Conservation (phyloP, 2,797 vertebrate species). For the Pangasius larnaudii region DNA sequence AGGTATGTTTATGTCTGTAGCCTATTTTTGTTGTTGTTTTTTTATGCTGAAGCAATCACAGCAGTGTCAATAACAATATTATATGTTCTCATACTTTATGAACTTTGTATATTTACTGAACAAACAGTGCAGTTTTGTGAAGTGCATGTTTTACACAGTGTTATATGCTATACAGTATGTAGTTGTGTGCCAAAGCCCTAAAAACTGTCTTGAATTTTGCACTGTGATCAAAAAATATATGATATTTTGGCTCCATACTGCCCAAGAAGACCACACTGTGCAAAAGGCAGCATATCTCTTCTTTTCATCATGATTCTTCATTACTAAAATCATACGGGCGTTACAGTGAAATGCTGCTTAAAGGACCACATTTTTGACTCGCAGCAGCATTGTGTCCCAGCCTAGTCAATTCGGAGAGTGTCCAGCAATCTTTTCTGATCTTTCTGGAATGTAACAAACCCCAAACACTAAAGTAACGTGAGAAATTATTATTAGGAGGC, state of each 20-base stretch:
- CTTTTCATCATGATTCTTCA: neutral
- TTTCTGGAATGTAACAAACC: neutral
- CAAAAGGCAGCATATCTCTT: neutral
- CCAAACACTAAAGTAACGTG: neutral
- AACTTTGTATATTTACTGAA: neutral
- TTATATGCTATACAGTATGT: neutral
- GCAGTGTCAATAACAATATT: neutral
- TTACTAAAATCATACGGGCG: neutral
- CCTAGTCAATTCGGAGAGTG: neutral
- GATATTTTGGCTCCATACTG: neutral
- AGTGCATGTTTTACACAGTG: too few species aligned
- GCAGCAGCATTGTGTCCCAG: neutral
- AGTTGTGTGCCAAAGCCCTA: neutral
- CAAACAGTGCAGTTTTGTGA: neutral
- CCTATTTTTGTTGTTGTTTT: neutral
- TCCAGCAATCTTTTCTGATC: neutral
- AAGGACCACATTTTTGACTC: neutral
- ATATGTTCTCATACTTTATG: neutral
- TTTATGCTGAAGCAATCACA: neutral
- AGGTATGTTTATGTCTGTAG: neutral
- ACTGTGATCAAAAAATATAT: too few species aligned
- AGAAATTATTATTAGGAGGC: neutral
- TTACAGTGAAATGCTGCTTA: neutral
- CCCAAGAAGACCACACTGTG: neutral
- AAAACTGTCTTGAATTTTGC: neutral